Percentiles rank a stretch among this genome's conserved stretches.
These are phyloP conservation scores for Drosophila chauvacae DNA, from an alignment of 1,140 invertebrate species.

Conservation along the genomic window DNA sequence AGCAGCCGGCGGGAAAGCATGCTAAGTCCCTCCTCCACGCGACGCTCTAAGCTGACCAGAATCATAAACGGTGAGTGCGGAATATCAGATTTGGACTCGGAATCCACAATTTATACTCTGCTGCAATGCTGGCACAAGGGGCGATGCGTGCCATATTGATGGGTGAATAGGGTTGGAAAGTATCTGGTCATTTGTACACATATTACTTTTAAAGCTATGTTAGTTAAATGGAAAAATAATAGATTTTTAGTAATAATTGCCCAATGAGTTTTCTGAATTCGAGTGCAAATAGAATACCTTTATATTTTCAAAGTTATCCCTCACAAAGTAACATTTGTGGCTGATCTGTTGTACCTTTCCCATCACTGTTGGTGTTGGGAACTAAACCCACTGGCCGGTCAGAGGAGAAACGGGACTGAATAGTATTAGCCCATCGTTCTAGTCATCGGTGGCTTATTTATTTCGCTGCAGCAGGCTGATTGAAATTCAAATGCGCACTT, in stretches of 20 bases:
- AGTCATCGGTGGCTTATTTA: conserved; percentile 63
- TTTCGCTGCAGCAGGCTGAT: conserved; percentile 64
- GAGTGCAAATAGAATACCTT: not conserved
- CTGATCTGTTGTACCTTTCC: not conserved
- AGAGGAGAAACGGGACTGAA: conserved; percentile 26
- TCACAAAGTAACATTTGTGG: too few species aligned
- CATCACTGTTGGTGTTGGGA: not conserved
- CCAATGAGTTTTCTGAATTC: too few species aligned
- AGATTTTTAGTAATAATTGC: too few species aligned
- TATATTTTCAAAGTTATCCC: not conserved
- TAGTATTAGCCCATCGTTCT: conserved; percentile 23
- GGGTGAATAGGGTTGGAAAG: conserved; percentile 1
- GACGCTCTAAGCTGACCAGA: conserved; percentile 89
- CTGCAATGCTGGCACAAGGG: conserved; percentile 35
- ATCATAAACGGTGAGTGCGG: conserved; percentile 89
- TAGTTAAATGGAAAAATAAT: too few species aligned
- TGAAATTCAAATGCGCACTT: conserved; percentile 75
- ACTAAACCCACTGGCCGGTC: not conserved
- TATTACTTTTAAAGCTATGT: not conserved
- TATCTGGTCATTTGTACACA: not conserved
- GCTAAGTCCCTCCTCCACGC: conserved; percentile 89
- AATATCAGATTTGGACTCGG: conserved; percentile 17
- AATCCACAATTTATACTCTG: conserved; percentile 37
- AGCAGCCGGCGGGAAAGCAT: conserved; percentile 86
- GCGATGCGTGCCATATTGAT: conserved; percentile 62